Base-by-base conservation (phyloP, 2,888 invertebrate genomes). In the Cristatella mucedo region DNA sequence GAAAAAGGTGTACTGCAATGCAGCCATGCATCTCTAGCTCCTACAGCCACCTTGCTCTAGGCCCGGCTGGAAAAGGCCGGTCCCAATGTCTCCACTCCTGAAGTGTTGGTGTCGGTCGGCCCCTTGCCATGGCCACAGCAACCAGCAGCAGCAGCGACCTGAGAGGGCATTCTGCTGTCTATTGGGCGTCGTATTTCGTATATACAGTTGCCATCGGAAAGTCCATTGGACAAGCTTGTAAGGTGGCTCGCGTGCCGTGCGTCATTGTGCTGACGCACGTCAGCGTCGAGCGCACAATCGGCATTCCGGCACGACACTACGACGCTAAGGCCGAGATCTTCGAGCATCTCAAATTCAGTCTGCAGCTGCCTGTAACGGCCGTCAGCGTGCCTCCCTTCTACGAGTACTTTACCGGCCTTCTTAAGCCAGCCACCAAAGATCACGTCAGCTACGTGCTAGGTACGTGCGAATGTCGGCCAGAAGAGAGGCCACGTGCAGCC, bases 291-390 rank as follows among this genome's bases (percentile, higher is more conserved):
- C 22, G 15, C 15, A 22, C 36, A 5, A 36, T 36, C 5, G 36
- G 36, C 26, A 18, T 36, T 4, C 36, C 36, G 5, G 36, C 36
- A 15, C 22, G 26, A 22, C 36, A 36, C 13, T 36, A 36, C 18
- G 36, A 36, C 18, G 21, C 36, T 22, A 36, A 36, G 24, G 21
- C 36, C 26, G 36, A 36, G 13, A 22, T 36, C n/a, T 36, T 26
- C 19, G 5, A 11, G 13, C 26, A 36, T 19, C 21, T 5, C n/a
- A 33, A 29, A 22, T 9, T 26, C 13, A 36, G 4, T 4, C 24
- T 36, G 5, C 16, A 36, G 22, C 21, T 36, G 5, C 24, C 36
- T n/a, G 36, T 36, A 4, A 36, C 36, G 5, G 26, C 26, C 24
- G 6, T 36, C 4, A 36, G 26, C 24, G 26, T 36, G 6, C 36